These are phyloP conservation scores for Heterodera carotae DNA, from an alignment of 1,140 invertebrate genomes.

Conservation along the genomic window DNA sequence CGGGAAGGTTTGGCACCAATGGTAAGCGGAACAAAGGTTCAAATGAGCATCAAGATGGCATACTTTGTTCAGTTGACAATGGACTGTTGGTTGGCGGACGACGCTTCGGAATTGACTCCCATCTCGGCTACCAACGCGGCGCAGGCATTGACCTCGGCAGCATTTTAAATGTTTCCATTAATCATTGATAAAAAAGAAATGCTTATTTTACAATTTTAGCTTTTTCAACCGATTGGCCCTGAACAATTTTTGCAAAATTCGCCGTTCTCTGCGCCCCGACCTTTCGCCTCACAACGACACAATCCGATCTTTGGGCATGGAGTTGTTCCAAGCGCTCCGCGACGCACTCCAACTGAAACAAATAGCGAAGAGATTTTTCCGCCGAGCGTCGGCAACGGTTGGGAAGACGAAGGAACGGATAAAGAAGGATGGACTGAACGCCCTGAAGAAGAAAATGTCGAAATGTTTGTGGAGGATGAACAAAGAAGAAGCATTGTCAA, in stretches of 20 bases:
- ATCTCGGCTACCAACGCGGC: constrained; percentile 39
- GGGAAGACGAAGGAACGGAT: constrained; percentile 31
- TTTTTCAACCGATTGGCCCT: constrained; percentile 23
- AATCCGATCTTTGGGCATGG: neutral
- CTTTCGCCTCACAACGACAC: constrained; percentile 11
- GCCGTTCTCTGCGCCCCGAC: neutral
- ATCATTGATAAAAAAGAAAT: neutral
- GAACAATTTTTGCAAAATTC: constrained; percentile 5
- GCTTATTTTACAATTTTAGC: neutral
- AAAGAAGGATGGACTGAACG: neutral
- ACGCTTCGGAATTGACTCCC: constrained; percentile 48
- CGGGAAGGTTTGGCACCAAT: constrained; percentile 49
- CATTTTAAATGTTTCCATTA: constrained; percentile 40
- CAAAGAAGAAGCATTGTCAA: neutral
- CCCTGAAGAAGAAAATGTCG: neutral
- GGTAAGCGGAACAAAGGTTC: neutral
- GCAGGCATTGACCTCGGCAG: constrained; percentile 45
- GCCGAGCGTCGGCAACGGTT: constrained; percentile 31
- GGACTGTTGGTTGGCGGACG: constrained; percentile 41
- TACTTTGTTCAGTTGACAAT: constrained; percentile 41
- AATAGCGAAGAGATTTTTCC: constrained; percentile 27
- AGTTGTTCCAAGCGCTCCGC: constrained; percentile 2
- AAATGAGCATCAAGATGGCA: neutral
- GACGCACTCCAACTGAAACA: constrained; percentile 15
- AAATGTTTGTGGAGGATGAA: neutral